Evolutionary conservation across 1,140 invertebrate species (phyloP).

Genomic region (Euwallacea fornicatus): DNA sequence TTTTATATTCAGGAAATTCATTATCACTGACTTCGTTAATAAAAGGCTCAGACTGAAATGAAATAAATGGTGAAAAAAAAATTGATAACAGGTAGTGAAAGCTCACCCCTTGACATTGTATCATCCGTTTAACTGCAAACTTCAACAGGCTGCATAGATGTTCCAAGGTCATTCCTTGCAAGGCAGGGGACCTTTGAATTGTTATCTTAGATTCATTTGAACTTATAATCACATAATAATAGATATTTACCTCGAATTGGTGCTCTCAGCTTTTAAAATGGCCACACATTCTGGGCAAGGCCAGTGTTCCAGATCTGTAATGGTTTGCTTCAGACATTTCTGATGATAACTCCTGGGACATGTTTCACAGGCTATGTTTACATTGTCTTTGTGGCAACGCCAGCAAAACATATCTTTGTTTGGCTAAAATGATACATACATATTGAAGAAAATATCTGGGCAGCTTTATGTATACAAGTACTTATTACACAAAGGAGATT

Average conservation of each 20-base stretch:
- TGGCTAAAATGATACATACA: conserved; percentile 18
- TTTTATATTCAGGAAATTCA: conserved; percentile 72
- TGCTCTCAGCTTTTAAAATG: conserved; percentile 77
- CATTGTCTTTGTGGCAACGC: conserved; percentile 76
- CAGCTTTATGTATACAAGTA: too few relatives aligned
- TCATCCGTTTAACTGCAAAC: conserved; percentile 74
- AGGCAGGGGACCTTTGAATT: conserved; percentile 63
- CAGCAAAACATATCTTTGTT: conserved; percentile 82
- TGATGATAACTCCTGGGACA: conserved; percentile 86
- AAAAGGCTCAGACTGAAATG: conserved; percentile 69
- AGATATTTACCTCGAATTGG: conserved; percentile 56
- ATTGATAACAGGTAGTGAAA: not conserved
- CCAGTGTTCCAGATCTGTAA: conserved; percentile 68
- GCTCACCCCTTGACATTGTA: conserved; percentile 69
- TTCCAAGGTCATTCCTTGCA: conserved; percentile 72
- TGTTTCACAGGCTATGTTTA: conserved; percentile 70
- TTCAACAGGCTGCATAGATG: conserved; percentile 74
- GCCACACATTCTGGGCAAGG: conserved; percentile 84
- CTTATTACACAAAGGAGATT: too few relatives aligned
- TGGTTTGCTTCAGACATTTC: conserved; percentile 66
- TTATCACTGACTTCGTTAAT: conserved; percentile 69
- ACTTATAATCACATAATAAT: not conserved
- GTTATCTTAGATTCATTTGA: not conserved
- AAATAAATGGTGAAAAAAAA: not conserved
- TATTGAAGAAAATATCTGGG: too few relatives aligned